Base-by-base conservation (phyloP, 1,140 invertebrate species). In the Conopomorpha cramerella region DNA sequence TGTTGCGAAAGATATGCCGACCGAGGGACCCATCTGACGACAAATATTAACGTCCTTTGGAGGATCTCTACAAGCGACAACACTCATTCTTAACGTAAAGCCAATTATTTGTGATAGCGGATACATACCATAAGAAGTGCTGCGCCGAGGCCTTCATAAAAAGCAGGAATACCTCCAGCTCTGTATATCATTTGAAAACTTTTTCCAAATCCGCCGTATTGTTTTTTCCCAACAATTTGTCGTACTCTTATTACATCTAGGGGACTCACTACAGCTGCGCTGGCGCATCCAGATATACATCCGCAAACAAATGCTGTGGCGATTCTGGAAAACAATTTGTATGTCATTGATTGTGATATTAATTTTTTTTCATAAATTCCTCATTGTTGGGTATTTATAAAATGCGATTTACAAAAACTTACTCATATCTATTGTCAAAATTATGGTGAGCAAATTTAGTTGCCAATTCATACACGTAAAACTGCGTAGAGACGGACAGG, bases 241-340 rank as follows among this genome's bases (percentile, higher is more conserved):
- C 70, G 45, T 1, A 67, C 53, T 30, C 70, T 46, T 10, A 74
- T 58, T 8, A 74, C 64, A 30, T 74, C 70, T 2, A 74, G 13
- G 2, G 70, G 70, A 1, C 56, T 40, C 3, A 55, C 54, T 2
- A 71, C 25, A 0, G 57, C 51, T 1, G 58, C 55, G 15, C 52
- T 55, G 26, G 45, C 53, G 15, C 50, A 56, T 0, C 70, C 70
- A 3, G 70, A 55, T 3, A 55, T 43, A 1, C 55, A 47, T 0
- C 70, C 70, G 34, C 68, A 66, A 2, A 59, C 2, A 32, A 55
- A 59, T 10, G 33, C 2, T 2, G 46, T n/a, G 2, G 33, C 8
- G 1, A 37, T 39, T n/a, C 54, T 53, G 42, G 8, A 41, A 39
- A n/a, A n/a, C n/a, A n/a, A n/a, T n/a, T n/a, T n/a, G n/a, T n/a